phyloP scores from a whole-genome alignment of 2,797 vertebrate species.

The Gymnocypris eckloni region DNA sequence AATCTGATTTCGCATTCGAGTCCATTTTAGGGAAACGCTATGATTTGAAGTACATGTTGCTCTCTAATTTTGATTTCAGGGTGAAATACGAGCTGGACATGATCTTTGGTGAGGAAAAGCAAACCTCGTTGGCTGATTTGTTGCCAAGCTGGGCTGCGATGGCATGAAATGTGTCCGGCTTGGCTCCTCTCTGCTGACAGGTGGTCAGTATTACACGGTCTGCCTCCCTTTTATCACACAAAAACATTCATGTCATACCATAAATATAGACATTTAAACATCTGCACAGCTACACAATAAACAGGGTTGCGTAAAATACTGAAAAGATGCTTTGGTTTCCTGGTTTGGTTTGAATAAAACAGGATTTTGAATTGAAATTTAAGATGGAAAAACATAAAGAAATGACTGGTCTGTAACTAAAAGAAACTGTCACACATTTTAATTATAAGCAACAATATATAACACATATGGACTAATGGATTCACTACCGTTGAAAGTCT shows the following conservation, averaged over 20 bases:
- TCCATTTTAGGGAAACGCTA: background rate
- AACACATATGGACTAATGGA: background rate
- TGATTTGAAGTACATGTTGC: background rate
- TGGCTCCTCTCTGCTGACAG: conserved; percentile 89
- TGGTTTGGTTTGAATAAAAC: background rate
- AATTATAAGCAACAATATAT: background rate
- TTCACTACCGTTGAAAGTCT: background rate
- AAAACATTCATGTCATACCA: background rate
- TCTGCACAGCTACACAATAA: background rate
- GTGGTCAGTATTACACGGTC: conserved; percentile 91
- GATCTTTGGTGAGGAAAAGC: conserved; percentile 1
- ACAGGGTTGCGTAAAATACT: background rate
- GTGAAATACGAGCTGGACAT: background rate
- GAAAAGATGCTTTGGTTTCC: background rate
- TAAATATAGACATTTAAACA: background rate
- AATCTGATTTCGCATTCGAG: background rate
- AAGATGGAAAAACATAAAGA: background rate
- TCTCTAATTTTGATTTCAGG: background rate
- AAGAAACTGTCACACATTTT: background rate
- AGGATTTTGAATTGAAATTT: background rate
- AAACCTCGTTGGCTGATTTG: conserved; percentile 86
- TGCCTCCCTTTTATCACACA: conserved; percentile 80
- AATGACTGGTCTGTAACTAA: background rate
- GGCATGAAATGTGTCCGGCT: conserved; percentile 81
- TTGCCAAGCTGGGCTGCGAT: conserved; percentile 86